Evolutionary conservation across 1,140 invertebrate genomes (phyloP).

Genomic region (Venustaconcha ellipsiformis): DNA sequence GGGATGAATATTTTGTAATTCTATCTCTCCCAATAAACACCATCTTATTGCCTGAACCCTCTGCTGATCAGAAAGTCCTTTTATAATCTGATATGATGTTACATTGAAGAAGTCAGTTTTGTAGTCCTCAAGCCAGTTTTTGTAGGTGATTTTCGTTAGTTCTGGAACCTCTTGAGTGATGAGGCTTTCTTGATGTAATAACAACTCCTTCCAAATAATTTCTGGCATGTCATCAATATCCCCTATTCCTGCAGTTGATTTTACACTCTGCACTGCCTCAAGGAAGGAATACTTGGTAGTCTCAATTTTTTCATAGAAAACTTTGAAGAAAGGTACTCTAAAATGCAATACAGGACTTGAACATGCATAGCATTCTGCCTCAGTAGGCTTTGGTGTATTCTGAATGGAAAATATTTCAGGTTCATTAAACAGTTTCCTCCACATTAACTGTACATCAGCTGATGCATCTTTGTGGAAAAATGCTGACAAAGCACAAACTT

Average conservation of each 20-base stretch:
- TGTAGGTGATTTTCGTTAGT: not conserved
- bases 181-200: conserved; percentile 1
- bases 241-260: conserved; percentile 10
- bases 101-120: conserved; percentile 23
- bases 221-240: conserved; percentile 7
- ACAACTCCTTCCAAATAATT: conserved; percentile 6
- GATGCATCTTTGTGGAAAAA: conserved; percentile 13
- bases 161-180: not conserved
- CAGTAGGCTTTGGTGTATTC: conserved; percentile 3
- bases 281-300: conserved; percentile 14
- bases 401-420: conserved; percentile 2
- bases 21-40: not conserved
- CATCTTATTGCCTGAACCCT: conserved; percentile 10
- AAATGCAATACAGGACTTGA: conserved; percentile 7
- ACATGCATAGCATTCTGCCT: conserved; percentile 24
- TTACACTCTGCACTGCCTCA: not conserved
- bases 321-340: conserved; percentile 11
- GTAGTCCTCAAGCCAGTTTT: conserved; percentile 5
- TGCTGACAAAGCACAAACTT: conserved; percentile 8
- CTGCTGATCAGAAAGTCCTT: not conserved
- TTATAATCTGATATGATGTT: conserved; percentile 1
- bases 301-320: conserved; percentile 15
- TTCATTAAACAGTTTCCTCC: not conserved
- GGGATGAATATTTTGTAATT: not conserved
- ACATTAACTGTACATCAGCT: not conserved